Base-by-base conservation (phyloP, 1,140 invertebrate species). In the Drosophila nasuta region DNA sequence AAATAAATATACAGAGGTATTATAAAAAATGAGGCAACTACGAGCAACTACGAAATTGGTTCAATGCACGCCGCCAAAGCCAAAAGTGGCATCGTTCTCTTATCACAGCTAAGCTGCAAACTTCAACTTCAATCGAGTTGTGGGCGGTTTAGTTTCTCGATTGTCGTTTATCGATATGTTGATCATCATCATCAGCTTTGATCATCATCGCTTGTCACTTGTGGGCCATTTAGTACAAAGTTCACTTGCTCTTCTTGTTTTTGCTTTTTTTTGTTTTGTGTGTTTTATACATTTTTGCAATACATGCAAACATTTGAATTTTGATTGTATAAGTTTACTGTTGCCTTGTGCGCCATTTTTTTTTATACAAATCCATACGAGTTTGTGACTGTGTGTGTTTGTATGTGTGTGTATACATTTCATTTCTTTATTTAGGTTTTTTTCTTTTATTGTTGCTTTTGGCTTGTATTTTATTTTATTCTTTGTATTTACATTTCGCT, bases 261-360 rank as follows among this genome's bases (percentile, higher is more conserved):
- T n/a, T 56, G 59, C 45, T 60, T 80, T 38, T 69, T 78, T 74
- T 10, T 72, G 35, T 33, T 38, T 71, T 17, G 11, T 52, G 65
- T 56, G 35, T 74, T 11, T 68, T 69, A 56, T 62, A 56, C 20
- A 65, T 66, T 48, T 59, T 48, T 59, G 60, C 62, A 67, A 72
- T 79, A 70, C 60, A 79, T 65, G 64, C 57, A 66, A 52, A 64
- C 54, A 64, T 60, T 63, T 57, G 57, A 33, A 59, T 79, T 88
- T 75, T 73, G 77, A 85, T 88, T 89, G 83, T 88, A 88, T 88
- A 88, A 88, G 83, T 88, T 86, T 77, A 82, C 79, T 79, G 82
- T 86, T 86, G 86, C 79, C 76, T 85, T 81, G 75, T 88, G 80
- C 85, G 83, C 85, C 85, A 89, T 88, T 88, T 86, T 83, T 70